Conservation (phyloP, 2,113 vertebrate genomes). For the Callopanchax toddi region DNA sequence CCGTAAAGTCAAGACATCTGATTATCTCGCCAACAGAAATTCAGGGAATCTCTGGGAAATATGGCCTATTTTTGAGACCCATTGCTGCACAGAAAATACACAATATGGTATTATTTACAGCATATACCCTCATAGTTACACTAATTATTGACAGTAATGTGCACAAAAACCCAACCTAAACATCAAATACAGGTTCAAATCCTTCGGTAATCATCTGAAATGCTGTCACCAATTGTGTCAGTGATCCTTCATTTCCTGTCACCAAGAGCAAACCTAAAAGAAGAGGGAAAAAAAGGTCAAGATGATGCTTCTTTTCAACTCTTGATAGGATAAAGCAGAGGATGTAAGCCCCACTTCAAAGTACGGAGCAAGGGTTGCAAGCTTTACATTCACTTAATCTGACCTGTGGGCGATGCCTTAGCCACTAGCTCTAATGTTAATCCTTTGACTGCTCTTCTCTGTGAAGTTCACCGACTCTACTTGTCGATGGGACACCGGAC, state of each 20-base stretch:
- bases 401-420: constrained; percentile 66
- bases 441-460: constrained; percentile 49
- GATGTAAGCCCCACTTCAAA: constrained; percentile 67
- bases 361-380: constrained; percentile 38
- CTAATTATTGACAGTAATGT: no score
- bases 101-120: no score
- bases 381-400: constrained; percentile 69
- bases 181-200: background rate
- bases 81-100: no score
- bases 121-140: no score
- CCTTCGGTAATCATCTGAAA: no score
- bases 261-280: constrained; percentile 14
- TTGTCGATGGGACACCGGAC: constrained; percentile 39
- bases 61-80: no score
- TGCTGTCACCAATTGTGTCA: background rate
- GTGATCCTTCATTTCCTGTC: constrained; percentile 29
- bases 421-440: constrained; percentile 63
- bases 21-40: no score
- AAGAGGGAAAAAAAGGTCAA: background rate
- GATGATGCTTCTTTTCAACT: constrained; percentile 32
- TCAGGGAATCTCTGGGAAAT: no score
- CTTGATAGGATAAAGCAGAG: constrained; percentile 46
- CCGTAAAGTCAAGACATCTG: constrained; percentile 22
- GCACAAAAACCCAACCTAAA: no score
- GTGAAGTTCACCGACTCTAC: constrained; percentile 31